Base-by-base conservation (phyloP, 1,140 invertebrate species). In the Heliconius himera region DNA sequence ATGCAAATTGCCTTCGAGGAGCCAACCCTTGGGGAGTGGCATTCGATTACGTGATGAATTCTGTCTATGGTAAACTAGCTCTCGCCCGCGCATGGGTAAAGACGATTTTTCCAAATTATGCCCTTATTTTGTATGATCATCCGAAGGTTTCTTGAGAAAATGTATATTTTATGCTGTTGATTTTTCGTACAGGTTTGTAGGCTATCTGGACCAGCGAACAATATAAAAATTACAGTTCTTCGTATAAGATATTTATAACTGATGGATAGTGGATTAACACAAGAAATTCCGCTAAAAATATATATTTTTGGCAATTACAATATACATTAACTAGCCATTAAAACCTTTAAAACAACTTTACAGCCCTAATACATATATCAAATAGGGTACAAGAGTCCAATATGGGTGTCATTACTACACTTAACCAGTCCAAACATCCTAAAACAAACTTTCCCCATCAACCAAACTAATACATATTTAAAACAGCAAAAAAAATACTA, bases 11-110 rank as follows among this genome's bases (percentile, higher is more conserved):
- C 82, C 84, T 84, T 79, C 77, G 76, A 79, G 78, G 78, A 74
- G 78, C 74, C 71, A 76, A 76, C 79, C 79, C 79, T 80, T 80
- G 33, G 79, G 75, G 79, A 77, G 75, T 77, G 71, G 74, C 84
- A 85, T 85, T 84, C 85, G 83, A 88, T 90, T 88, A 90, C 84
- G 86, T 87, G 84, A 88, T 87, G 85, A 88, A 85, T 87, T 82
- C 77, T 80, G 54, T 80, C 70, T 79, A 74, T 79, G 78, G 73
- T 79, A 70, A 79, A 56, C 73, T 79, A 75, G 73, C 72, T 26
- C 41, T 36, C 33, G 54, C 73, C 78, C 73, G 29, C 49, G 60
- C 33, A 16, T 36, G 73, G 73, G 51, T 74, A 54, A 16, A 54
- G 18, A 76, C 56, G 18, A 33, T 76, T 38, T 38, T 41, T 70